Percentiles rank a stretch among this genome's conserved stretches.
Evolutionary conservation across 1,140 invertebrate genomes (phyloP).

Genomic region (Drosophila ohnishii): DNA sequence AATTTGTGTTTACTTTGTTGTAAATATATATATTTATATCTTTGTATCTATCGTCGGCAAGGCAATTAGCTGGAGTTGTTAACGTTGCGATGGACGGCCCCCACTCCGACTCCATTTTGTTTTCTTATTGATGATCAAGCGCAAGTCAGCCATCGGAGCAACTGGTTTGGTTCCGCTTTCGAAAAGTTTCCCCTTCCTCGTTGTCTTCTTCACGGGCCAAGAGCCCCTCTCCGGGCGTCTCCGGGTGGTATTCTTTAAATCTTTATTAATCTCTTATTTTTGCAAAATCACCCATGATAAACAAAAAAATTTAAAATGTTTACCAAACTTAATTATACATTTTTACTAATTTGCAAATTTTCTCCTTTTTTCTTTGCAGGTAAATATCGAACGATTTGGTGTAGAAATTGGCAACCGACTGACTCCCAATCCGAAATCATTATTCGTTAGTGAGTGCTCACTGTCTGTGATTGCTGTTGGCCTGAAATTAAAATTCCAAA

Average conservation of each 20-base stretch:
- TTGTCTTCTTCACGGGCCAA: slow-evolving; percentile 34
- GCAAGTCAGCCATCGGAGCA: slow-evolving; percentile 37
- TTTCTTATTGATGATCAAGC: slow-evolving; percentile 53
- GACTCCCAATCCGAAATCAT: slow-evolving; percentile 10
- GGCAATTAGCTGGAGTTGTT: slow-evolving; percentile 45
- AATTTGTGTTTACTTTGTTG: slow-evolving; percentile 18
- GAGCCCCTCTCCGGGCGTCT: slow-evolving; percentile 17
- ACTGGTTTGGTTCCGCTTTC: slow-evolving; percentile 80
- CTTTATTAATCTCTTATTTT: slow-evolving; percentile 17
- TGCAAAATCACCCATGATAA: slow-evolving; percentile 18
- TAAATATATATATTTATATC: slow-evolving; percentile 7
- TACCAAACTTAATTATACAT: slow-evolving; percentile 69
- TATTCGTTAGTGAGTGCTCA: slow-evolving; percentile 34
- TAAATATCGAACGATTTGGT: slow-evolving; percentile 55
- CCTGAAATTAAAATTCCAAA: slow-evolving; percentile 29
- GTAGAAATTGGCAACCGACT: slow-evolving; percentile 16
- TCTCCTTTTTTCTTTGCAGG: slow-evolving; percentile 76
- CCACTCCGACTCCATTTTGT: slow-evolving; percentile 43
- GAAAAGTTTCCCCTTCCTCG: slow-evolving; percentile 60
- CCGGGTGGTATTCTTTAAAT: slow-evolving; percentile 48
- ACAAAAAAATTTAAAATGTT: slow-evolving; percentile 11
- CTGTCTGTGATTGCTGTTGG: slow-evolving; percentile 8
- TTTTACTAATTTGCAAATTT: slow-evolving; percentile 75
- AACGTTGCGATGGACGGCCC: slow-evolving; percentile 30
- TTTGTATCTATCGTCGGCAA: slow-evolving; percentile 33